Percentiles rank a stretch among this genome's conserved stretches.
These are phyloP conservation scores for Drosophila lutescens DNA, from an alignment of 2,888 invertebrate species.

Conservation along the genomic window DNA sequence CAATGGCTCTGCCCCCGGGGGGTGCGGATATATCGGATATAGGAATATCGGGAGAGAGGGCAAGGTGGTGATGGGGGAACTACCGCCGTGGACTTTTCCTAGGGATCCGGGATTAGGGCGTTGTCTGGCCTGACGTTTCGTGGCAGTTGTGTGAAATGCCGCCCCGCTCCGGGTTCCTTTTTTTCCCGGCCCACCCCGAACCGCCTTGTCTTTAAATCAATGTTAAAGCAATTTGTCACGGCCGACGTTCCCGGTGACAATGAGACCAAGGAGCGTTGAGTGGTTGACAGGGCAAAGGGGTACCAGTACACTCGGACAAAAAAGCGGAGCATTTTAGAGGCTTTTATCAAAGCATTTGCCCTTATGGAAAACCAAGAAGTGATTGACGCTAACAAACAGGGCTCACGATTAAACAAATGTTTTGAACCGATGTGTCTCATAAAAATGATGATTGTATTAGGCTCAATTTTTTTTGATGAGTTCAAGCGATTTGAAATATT, in stretches of 20 bases:
- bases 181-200: constrained; percentile 4
- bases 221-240: constrained; percentile 78
- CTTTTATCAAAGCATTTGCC: not conserved
- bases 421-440: not conserved
- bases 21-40: constrained; percentile 30
- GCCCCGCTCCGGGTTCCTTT: constrained; percentile 36
- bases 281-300: constrained; percentile 45
- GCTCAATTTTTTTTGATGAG: no score
- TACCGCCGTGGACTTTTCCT: constrained; percentile 14
- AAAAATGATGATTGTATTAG: not conserved
- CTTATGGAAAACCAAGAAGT: not conserved
- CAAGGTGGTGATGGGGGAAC: not conserved
- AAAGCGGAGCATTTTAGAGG: not conserved
- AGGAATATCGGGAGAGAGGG: not conserved
- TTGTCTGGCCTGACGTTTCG: constrained; percentile 72
- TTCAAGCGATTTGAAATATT: no score
- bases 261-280: constrained; percentile 48
- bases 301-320: constrained; percentile 22
- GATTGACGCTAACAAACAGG: not conserved
- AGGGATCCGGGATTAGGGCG: constrained; percentile 64
- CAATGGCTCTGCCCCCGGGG: constrained; percentile 49
- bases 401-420: not conserved
- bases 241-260: constrained; percentile 65
- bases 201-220: constrained; percentile 74
- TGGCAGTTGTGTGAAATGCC: constrained; percentile 74